Evolutionary conservation across 2,113 vertebrate genomes (phyloP).

Genomic region (Elgaria multicarinata): DNA sequence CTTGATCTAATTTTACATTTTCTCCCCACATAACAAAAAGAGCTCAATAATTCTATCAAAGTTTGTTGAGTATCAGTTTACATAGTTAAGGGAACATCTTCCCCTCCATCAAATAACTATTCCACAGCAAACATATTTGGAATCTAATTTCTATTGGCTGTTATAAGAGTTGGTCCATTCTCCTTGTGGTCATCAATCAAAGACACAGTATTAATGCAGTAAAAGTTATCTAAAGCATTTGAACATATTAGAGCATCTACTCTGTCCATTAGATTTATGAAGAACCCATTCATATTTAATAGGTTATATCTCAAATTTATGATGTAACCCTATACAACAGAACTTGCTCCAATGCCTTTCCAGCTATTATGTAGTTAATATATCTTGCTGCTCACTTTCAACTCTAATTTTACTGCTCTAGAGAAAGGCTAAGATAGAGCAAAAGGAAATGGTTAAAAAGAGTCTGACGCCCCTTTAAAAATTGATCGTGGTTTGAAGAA

Average conservation of each 20-base stretch:
- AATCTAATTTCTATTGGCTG: not conserved
- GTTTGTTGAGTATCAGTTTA: not conserved
- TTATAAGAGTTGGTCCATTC: not conserved
- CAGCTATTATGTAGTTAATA: not conserved
- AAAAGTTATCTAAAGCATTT: not conserved
- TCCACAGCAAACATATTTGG: not conserved
- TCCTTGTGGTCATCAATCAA: not conserved
- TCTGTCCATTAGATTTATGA: conserved; percentile 12
- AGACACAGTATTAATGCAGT: not conserved
- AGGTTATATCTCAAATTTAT: conserved; percentile 14
- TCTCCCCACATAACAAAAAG: not conserved
- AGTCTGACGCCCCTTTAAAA: not conserved
- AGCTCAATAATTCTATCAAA: not conserved
- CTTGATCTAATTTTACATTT: not conserved
- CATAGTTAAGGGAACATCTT: not conserved
- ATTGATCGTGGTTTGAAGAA: not conserved
- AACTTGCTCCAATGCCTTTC: not conserved
- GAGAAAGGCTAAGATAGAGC: not conserved
- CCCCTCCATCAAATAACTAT: not conserved
- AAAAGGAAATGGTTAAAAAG: not conserved
- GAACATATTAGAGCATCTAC: conserved; percentile 11
- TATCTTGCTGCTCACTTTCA: not conserved
- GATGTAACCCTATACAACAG: not conserved
- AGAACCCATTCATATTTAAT: conserved; percentile 32
- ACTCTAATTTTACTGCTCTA: conserved; percentile 11